Percentiles rank a stretch among this genome's conserved stretches.
These are phyloP conservation scores for Chloropsis hardwickii DNA, from an alignment of 2,113 vertebrate species.

Conservation along the genomic window DNA sequence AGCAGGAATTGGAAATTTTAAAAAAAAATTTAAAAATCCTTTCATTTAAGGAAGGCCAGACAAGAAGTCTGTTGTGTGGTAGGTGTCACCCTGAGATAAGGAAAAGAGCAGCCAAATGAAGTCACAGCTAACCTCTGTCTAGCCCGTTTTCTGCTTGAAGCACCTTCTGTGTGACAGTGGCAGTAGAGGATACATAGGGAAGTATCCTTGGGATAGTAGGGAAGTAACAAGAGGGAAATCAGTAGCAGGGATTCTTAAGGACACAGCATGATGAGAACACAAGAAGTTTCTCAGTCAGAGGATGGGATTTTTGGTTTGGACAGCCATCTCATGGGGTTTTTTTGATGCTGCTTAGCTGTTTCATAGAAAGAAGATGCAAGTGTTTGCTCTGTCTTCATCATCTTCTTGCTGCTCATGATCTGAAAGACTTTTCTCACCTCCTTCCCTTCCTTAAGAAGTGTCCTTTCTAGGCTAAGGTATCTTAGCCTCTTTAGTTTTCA, in stretches of 20 bases:
- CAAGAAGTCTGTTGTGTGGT: neutral
- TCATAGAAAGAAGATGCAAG: neutral
- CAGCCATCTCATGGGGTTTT: neutral
- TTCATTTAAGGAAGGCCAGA: neutral
- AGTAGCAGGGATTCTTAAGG: neutral
- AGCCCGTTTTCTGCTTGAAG: neutral
- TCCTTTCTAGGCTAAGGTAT: neutral
- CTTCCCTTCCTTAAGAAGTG: neutral
- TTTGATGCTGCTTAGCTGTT: neutral
- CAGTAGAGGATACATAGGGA: neutral
- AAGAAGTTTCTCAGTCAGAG: neutral
- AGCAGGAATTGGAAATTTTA: neutral
- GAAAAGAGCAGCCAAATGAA: neutral
- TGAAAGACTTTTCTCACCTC: neutral
- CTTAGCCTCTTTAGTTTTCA: neutral
- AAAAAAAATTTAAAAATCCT: neutral
- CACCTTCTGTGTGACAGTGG: neutral
- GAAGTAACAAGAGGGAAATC: neutral
- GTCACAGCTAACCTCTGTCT: neutral
- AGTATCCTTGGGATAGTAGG: neutral
- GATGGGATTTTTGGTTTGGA: neutral
- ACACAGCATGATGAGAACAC: neutral
- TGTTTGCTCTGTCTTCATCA: neutral
- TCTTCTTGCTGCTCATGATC: neutral
- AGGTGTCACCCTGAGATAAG: neutral